These are phyloP conservation scores for Otolemur crassicaudatus DNA, from an alignment of 2,797 vertebrate species.

Conservation along the genomic window DNA sequence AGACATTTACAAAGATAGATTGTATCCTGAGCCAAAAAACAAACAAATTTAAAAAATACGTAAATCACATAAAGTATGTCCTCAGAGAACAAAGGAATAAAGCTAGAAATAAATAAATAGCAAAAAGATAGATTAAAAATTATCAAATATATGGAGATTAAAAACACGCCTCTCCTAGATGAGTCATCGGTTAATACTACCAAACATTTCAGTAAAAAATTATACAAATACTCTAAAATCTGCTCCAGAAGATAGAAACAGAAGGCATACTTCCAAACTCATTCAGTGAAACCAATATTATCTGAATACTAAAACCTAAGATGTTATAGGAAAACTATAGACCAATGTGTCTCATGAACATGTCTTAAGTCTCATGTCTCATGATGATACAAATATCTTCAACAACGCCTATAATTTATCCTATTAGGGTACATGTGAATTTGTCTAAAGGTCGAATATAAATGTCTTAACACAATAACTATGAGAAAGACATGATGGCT, in stretches of 20 bases:
- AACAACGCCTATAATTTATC: neutral
- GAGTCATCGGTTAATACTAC: neutral
- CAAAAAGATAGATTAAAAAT: neutral
- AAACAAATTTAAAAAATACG: neutral
- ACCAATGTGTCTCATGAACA: neutral
- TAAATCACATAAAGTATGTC: neutral
- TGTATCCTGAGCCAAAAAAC: neutral
- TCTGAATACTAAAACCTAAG: neutral
- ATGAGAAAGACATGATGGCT: too few species aligned
- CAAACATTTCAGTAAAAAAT: neutral
- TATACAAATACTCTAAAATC: neutral
- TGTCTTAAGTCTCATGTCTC: neutral
- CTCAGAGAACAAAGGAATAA: neutral
- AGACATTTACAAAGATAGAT: neutral
- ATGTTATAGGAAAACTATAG: neutral
- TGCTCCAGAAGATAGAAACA: neutral
- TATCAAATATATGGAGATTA: neutral
- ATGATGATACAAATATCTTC: neutral
- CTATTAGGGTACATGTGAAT: too few species aligned
- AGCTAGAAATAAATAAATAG: neutral
- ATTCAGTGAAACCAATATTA: neutral
- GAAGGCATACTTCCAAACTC: neutral
- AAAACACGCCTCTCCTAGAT: neutral
- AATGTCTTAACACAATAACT: too few species aligned
- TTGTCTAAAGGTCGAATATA: too few species aligned